Percentiles rank a stretch among this genome's conserved stretches.
Conservation (phyloP, 2,797 vertebrate species). For the Tapirus indicus region DNA sequence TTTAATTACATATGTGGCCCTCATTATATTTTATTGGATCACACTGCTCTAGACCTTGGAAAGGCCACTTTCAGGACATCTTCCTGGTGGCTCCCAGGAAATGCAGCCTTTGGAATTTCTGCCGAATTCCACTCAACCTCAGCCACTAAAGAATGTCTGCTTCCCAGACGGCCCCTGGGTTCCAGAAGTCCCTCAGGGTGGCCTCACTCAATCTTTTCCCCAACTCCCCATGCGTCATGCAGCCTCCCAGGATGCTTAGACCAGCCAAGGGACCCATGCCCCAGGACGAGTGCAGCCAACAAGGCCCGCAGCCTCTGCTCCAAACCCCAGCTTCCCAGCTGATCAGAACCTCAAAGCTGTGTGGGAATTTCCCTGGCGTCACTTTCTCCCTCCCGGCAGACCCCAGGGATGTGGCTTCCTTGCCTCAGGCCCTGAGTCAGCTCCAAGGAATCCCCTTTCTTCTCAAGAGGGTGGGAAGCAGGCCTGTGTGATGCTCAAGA, state of each 20-base stretch:
- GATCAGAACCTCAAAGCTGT: neutral
- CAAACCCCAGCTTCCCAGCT: neutral
- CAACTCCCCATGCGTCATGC: neutral
- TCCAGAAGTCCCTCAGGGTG: neutral
- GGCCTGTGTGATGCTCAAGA: neutral
- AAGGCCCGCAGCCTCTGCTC: neutral
- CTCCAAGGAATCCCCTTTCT: constrained; percentile 56
- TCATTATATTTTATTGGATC: neutral
- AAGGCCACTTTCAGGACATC: neutral
- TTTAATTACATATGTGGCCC: neutral
- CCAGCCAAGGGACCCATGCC: neutral
- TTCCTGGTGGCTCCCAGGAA: neutral
- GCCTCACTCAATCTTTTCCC: neutral
- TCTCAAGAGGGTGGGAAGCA: neutral
- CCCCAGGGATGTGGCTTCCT: constrained; percentile 52
- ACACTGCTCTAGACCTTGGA: neutral
- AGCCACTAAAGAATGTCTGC: constrained; percentile 14
- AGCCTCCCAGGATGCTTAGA: neutral
- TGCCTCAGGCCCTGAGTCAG: constrained; percentile 53
- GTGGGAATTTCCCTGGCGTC: constrained; percentile 9
- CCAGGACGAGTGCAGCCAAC: neutral
- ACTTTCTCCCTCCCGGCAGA: constrained; percentile 60
- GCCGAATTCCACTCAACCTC: constrained; percentile 20
- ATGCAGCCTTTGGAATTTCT: constrained; percentile 30
- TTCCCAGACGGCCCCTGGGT: neutral